Percentiles rank a stretch among this genome's conserved stretches.
These are phyloP conservation scores for Myotis daubentonii DNA, from an alignment of 2,797 vertebrate genomes.

Conservation along the genomic window DNA sequence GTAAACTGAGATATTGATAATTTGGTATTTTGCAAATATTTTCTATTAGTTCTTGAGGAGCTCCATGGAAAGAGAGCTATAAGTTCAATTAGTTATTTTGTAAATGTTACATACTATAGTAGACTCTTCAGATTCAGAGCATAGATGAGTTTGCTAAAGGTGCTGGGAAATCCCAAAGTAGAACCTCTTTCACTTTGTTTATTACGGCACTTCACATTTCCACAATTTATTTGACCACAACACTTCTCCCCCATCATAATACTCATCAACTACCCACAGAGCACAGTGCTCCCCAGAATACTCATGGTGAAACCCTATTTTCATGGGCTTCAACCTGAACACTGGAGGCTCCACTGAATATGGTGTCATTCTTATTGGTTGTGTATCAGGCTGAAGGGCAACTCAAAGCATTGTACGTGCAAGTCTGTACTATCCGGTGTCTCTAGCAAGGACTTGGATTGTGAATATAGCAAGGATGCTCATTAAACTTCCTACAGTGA, in stretches of 20 bases:
- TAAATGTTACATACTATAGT: background rate
- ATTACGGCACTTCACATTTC: background rate
- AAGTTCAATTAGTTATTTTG: background rate
- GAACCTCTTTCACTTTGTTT: background rate
- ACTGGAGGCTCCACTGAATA: background rate
- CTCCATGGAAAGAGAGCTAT: background rate
- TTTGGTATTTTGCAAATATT: constrained; percentile 8
- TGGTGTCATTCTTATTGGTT: background rate
- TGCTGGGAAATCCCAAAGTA: background rate
- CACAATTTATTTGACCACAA: background rate
- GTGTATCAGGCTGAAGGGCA: background rate
- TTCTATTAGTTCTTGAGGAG: background rate
- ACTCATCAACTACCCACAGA: background rate
- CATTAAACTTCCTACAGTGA: background rate
- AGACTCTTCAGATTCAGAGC: background rate
- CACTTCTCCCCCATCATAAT: background rate
- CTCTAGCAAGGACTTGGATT: background rate
- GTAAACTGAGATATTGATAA: background rate
- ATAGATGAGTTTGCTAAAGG: background rate
- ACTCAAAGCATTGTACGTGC: background rate
- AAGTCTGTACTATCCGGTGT: background rate
- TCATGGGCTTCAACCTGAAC: constrained; percentile 8
- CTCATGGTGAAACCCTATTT: background rate
- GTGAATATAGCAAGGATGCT: background rate
- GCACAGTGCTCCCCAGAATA: constrained; percentile 6